Conservation (phyloP, 2,113 vertebrate genomes). For the Sterna hirundo region DNA sequence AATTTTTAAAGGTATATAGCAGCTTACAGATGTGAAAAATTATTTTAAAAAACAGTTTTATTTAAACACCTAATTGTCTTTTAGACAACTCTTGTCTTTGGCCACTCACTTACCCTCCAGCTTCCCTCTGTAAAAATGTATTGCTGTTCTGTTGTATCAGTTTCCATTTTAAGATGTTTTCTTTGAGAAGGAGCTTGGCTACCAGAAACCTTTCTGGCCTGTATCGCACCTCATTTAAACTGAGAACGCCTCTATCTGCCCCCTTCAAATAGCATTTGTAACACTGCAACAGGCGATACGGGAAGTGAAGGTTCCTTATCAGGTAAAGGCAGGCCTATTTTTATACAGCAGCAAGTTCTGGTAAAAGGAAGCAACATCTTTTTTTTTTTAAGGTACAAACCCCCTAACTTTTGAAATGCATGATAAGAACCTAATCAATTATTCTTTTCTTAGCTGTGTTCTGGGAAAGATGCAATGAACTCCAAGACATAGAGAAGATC, state of each 20-base stretch:
- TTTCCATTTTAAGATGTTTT: not conserved
- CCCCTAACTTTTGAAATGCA: not conserved
- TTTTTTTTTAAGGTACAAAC: not conserved
- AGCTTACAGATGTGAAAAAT: not conserved
- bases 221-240: not conserved
- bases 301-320: not conserved
- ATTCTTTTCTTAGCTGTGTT: conserved; percentile 85
- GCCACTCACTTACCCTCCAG: not conserved
- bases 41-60: not conserved
- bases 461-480: conserved; percentile 98
- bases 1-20: not conserved
- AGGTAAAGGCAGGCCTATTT: not conserved
- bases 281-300: too few species aligned
- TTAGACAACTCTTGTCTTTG: not conserved
- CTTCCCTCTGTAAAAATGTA: not conserved
- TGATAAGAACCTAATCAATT: not conserved
- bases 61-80: not conserved
- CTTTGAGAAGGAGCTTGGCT: not conserved
- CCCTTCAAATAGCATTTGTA: not conserved
- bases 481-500: conserved; percentile 98
- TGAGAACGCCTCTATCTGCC: fast-evolving
- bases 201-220: not conserved
- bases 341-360: not conserved
- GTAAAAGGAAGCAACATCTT: not conserved
- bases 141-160: not conserved